Conservation (phyloP, 2,113 vertebrate genomes). For the Sinosuthora webbiana region DNA sequence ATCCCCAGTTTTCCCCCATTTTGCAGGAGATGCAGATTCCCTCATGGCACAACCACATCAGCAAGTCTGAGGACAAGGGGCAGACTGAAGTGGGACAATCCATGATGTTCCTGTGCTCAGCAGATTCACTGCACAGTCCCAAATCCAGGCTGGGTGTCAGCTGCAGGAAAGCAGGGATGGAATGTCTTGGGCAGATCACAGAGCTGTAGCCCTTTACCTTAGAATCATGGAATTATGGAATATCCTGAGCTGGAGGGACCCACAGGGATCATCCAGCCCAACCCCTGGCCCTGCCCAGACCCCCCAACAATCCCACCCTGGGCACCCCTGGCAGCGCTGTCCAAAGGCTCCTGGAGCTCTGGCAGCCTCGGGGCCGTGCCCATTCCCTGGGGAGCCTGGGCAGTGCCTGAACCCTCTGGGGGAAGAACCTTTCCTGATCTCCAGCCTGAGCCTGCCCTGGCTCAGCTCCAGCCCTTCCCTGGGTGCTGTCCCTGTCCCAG, state of each 20-base stretch:
- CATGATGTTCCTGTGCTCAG: not conserved
- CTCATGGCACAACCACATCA: not conserved
- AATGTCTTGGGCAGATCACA: not conserved
- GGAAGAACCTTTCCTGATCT: not conserved
- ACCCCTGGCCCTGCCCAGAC: not conserved
- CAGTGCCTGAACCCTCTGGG: not conserved
- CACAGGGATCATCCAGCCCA: rapidly evolving
- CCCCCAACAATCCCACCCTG: not conserved
- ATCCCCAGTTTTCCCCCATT: not conserved
- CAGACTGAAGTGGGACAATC: not conserved
- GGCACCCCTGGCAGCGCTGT: not conserved
- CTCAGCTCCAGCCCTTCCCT: not conserved
- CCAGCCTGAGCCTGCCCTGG: not conserved
- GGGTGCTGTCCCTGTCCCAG: not conserved
- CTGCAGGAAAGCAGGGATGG: not conserved
- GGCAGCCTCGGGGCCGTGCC: not conserved
- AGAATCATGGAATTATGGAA: not conserved
- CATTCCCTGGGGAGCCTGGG: not conserved
- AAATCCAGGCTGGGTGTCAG: not conserved
- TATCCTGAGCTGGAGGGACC: not conserved
- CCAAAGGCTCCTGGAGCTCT: not conserved
- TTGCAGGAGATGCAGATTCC: not conserved
- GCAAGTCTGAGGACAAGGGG: not conserved
- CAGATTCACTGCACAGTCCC: not conserved
- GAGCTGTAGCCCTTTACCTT: not conserved